A percentile compares a stretch with the other conserved stretches of the same genome.
Evolutionary conservation across 1,140 invertebrate genomes (phyloP).

Genomic region (Meteorus sp.): DNA sequence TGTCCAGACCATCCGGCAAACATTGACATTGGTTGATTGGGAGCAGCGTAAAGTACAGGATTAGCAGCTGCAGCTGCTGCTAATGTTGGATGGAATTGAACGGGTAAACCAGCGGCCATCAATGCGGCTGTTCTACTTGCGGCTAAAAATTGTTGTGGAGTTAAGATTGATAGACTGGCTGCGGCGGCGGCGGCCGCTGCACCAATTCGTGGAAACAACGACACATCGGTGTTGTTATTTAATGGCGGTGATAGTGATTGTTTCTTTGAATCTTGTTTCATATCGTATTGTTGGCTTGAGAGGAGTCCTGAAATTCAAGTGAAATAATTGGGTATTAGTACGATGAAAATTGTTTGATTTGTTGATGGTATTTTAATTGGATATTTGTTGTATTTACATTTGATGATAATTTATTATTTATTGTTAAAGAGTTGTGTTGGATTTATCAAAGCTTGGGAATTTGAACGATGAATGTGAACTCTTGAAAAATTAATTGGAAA

Average conservation of each 20-base stretch:
- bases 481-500: too few relatives aligned
- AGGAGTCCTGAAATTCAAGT: slow-evolving; percentile 55
- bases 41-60: slow-evolving; percentile 49
- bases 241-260: slow-evolving; percentile 50
- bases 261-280: slow-evolving; percentile 51
- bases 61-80: slow-evolving; percentile 48
- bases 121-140: slow-evolving; percentile 59
- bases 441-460: too few relatives aligned
- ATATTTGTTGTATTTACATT: too few relatives aligned
- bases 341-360: too few relatives aligned
- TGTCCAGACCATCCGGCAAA: slow-evolving; percentile 56
- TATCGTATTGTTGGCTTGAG: slow-evolving; percentile 38
- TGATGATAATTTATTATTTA: too few relatives aligned
- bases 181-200: slow-evolving; percentile 53
- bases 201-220: slow-evolving; percentile 52
- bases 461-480: too few relatives aligned
- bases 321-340: too few relatives aligned
- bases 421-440: too few relatives aligned
- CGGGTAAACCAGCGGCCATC: slow-evolving; percentile 57
- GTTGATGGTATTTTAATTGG: too few relatives aligned
- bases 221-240: slow-evolving; percentile 49
- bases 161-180: slow-evolving; percentile 55
- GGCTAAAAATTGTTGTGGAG: slow-evolving; percentile 61
- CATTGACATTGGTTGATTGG: slow-evolving; percentile 60
- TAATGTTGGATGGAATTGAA: slow-evolving; percentile 46